phyloP scores from a whole-genome alignment of 2,113 vertebrate species.

The Kobus ellipsiprymnus region DNA sequence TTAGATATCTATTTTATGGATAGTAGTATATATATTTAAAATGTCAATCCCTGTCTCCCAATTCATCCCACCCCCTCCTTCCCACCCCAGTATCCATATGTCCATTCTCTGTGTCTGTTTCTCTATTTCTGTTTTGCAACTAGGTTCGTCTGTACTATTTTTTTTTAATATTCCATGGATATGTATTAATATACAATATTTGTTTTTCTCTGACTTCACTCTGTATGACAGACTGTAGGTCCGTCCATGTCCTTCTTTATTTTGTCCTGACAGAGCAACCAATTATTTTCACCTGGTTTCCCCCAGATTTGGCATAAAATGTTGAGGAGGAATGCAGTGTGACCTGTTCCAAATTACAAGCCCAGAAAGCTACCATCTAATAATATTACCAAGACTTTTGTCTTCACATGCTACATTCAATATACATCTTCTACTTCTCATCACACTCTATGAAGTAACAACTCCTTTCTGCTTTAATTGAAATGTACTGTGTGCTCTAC shows the following conservation, averaged over 20 bases:
- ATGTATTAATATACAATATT: background rate
- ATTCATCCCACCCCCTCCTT: background rate
- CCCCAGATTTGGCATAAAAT: background rate
- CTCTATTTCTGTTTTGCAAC: background rate
- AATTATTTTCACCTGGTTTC: background rate
- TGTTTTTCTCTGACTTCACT: background rate
- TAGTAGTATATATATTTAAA: background rate
- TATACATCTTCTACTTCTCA: background rate
- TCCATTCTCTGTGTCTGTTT: background rate
- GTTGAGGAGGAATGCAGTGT: background rate
- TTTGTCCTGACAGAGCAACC: background rate
- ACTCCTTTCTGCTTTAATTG: conserved; percentile 55
- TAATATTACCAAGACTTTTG: background rate
- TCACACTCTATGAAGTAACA: background rate
- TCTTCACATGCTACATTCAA: background rate
- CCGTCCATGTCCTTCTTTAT: background rate
- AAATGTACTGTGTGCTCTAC: conserved; percentile 43
- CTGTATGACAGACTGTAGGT: background rate
- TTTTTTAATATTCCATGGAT: background rate
- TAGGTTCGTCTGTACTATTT: background rate
- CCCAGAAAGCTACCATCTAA: background rate
- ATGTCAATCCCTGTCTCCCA: background rate
- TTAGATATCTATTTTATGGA: background rate
- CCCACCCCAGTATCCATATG: background rate
- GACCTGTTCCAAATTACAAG: background rate